These are phyloP conservation scores for Graptemys geographica DNA, from an alignment of 2,797 vertebrate species.

Conservation along the genomic window DNA sequence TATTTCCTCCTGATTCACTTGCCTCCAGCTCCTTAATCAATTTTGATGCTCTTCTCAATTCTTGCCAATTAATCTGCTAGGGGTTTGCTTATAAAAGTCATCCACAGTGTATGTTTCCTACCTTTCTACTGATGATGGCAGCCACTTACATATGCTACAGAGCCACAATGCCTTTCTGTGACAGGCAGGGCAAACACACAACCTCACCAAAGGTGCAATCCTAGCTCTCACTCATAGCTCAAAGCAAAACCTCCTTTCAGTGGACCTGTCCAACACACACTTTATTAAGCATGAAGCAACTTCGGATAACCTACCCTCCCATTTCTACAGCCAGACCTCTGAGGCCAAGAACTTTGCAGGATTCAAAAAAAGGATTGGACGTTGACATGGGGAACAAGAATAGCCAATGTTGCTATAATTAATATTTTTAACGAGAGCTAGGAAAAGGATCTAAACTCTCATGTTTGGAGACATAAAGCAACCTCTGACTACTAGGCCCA, in stretches of 20 bases:
- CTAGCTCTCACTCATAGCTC: background rate
- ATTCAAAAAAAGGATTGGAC: background rate
- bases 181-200: background rate
- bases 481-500: background rate
- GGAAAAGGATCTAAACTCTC: background rate
- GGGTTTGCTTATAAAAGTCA: background rate
- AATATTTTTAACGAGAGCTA: accelerated
- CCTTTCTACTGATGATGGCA: background rate
- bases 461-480: accelerated
- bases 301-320: background rate
- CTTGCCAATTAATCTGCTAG: background rate
- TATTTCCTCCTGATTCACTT: background rate
- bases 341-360: background rate
- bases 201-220: background rate
- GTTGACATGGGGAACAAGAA: accelerated
- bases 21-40: background rate
- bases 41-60: background rate
- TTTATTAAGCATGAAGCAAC: background rate
- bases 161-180: background rate
- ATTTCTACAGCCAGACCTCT: background rate
- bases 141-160: background rate
- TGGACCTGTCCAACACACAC: background rate
- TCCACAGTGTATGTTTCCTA: background rate
- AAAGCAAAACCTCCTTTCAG: background rate
- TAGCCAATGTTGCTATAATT: background rate